phyloP scores from a whole-genome alignment of 2,113 vertebrate species.

The Rhineura floridana region DNA sequence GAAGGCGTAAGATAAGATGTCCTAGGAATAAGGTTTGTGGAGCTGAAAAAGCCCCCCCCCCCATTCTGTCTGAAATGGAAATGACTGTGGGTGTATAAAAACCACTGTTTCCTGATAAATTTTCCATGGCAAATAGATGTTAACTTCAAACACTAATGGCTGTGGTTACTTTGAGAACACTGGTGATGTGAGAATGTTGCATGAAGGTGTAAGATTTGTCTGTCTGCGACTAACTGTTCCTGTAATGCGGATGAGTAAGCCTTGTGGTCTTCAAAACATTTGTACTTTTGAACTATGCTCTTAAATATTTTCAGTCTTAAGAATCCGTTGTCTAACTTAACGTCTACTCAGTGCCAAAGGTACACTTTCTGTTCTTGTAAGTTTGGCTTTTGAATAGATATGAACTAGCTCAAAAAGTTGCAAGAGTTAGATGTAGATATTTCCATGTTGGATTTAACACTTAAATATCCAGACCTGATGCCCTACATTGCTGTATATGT shows the following conservation, averaged over 20 bases:
- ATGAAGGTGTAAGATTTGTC: slow-evolving; percentile 56
- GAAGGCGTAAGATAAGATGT: slow-evolving; percentile 1
- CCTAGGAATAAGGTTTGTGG: slow-evolving; percentile 25
- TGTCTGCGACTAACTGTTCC: slow-evolving; percentile 33
- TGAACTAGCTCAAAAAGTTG: background rate
- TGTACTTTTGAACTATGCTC: slow-evolving; percentile 43
- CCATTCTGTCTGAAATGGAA: slow-evolving; percentile 67
- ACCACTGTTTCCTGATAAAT: slow-evolving; percentile 71
- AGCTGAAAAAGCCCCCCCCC: slow-evolving; percentile 53
- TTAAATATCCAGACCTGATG: background rate
- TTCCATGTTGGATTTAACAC: background rate
- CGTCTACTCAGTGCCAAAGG: slow-evolving; percentile 13
- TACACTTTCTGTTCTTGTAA: background rate
- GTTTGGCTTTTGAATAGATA: background rate
- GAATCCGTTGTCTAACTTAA: background rate
- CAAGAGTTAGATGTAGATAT: background rate
- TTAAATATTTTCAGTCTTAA: slow-evolving; percentile 13
- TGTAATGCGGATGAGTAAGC: slow-evolving; percentile 27
- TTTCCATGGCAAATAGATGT: slow-evolving; percentile 71
- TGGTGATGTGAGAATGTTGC: slow-evolving; percentile 64
- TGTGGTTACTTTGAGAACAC: slow-evolving; percentile 57
- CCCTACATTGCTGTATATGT: background rate
- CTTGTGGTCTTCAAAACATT: slow-evolving; percentile 42
- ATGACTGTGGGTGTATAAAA: slow-evolving; percentile 65
- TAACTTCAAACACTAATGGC: slow-evolving; percentile 67